Percentiles rank a stretch among this genome's conserved stretches.
Evolutionary conservation across 2,888 invertebrate species (phyloP).

Genomic region (Lasioglossum pauxillum): DNA sequence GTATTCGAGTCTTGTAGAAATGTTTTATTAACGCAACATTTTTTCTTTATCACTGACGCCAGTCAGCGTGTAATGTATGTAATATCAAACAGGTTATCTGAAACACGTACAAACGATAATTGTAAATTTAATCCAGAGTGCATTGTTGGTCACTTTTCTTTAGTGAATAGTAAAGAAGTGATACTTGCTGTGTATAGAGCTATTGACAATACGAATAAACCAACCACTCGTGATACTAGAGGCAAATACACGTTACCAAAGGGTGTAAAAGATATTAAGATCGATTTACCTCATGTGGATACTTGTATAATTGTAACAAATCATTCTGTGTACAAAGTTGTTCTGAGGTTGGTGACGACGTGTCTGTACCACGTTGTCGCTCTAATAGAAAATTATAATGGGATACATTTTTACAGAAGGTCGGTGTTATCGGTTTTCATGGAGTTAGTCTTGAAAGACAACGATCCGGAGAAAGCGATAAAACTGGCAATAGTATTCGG

Average conservation of each 20-base stretch:
- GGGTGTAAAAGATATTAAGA: conserved; percentile 84
- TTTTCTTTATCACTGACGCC: conserved; percentile 88
- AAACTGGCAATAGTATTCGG: conserved; percentile 87
- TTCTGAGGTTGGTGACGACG: conserved; percentile 84
- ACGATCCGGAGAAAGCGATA: conserved; percentile 86
- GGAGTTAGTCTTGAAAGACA: conserved; percentile 86
- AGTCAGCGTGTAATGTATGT: conserved; percentile 85
- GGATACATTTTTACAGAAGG: conserved; percentile 75
- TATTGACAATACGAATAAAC: conserved; percentile 82
- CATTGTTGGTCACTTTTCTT: conserved; percentile 86
- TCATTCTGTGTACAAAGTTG: conserved; percentile 87
- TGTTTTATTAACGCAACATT: conserved; percentile 88
- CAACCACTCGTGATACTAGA: conserved; percentile 76
- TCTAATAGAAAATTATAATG: conserved; percentile 5
- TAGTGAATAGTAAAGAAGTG: conserved; percentile 85
- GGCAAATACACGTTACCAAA: conserved; percentile 83
- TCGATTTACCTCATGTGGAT: conserved; percentile 85
- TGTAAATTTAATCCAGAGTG: conserved; percentile 87
- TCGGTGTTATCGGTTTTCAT: conserved; percentile 86
- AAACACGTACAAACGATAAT: conserved; percentile 85
- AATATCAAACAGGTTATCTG: conserved; percentile 87
- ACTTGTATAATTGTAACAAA: conserved; percentile 88
- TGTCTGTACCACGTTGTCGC: background rate
- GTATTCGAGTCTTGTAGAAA: conserved; percentile 87
- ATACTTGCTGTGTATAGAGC: conserved; percentile 85